Conservation (phyloP, 2,797 vertebrate genomes). For the Pterois miles region DNA sequence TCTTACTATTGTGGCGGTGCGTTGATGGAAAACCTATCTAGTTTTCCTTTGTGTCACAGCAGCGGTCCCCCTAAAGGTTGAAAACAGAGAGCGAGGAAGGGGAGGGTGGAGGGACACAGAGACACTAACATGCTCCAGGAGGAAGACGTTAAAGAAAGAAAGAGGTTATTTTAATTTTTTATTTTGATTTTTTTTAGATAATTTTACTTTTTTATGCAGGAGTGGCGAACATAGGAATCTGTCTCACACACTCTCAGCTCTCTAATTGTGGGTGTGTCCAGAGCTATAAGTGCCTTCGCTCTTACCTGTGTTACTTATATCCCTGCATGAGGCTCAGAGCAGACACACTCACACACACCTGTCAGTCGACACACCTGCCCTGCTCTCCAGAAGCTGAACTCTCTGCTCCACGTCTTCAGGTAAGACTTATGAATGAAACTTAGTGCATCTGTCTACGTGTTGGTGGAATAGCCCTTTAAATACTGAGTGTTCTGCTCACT, state of each 20-base stretch:
- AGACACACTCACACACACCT: constrained; percentile 64
- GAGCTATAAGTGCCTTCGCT: constrained; percentile 58
- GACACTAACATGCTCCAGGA: constrained; percentile 43
- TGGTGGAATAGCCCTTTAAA: constrained; percentile 26
- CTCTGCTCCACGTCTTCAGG: constrained; percentile 64
- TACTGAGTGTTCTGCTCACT: neutral
- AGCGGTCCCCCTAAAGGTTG: constrained; percentile 63
- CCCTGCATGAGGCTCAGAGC: constrained; percentile 53
- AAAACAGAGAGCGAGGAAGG: constrained; percentile 50
- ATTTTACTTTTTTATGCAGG: constrained; percentile 11
- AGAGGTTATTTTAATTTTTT: neutral
- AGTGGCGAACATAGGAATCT: neutral
- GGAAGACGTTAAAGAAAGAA: constrained; percentile 10
- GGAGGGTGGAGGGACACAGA: constrained; percentile 34
- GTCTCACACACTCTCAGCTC: constrained; percentile 23
- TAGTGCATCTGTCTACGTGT: neutral
- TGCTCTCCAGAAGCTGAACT: constrained; percentile 32
- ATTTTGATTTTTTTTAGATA: neutral
- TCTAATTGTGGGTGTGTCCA: constrained; percentile 76
- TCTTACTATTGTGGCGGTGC: constrained; percentile 54
- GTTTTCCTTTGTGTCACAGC: constrained; percentile 80
- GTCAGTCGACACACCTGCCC: constrained; percentile 66
- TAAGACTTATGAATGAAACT: constrained; percentile 58
- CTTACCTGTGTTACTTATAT: constrained; percentile 79
- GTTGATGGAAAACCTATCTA: constrained; percentile 78